Conservation (phyloP, 2,113 vertebrate genomes). For the Corythaixoides concolor region DNA sequence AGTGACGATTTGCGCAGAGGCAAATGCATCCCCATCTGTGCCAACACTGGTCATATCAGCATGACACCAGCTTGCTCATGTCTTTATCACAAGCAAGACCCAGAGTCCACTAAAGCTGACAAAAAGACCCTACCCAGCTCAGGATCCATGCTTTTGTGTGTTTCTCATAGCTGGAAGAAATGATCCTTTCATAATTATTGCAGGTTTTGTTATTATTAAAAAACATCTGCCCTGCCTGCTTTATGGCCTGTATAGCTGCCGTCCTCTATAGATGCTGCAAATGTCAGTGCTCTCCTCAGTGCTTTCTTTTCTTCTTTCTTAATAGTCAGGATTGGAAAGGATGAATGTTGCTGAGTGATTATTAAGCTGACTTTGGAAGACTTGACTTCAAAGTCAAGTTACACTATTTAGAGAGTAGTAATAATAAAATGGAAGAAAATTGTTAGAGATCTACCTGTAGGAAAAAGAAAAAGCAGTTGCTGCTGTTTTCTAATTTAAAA, state of each 20-base stretch:
- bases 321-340: background rate
- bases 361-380: background rate
- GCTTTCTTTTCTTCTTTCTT: background rate
- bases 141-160: rapidly evolving
- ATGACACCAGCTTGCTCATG: rapidly evolving
- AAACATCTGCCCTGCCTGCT: background rate
- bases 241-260: background rate
- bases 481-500: background rate
- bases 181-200: background rate
- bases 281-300: background rate
- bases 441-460: background rate
- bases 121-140: rapidly evolving
- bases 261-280: background rate
- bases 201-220: background rate
- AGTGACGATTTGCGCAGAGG: background rate
- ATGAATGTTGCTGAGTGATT: background rate
- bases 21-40: rapidly evolving
- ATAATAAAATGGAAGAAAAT: background rate
- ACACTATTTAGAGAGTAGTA: background rate
- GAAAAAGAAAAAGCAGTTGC: background rate
- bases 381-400: background rate
- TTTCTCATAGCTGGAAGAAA: background rate
- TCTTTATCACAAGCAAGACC: background rate
- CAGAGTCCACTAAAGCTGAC: background rate
- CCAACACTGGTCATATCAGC: background rate